phyloP scores from a whole-genome alignment of 2,797 vertebrate species.

The Catostomus latipinnis region DNA sequence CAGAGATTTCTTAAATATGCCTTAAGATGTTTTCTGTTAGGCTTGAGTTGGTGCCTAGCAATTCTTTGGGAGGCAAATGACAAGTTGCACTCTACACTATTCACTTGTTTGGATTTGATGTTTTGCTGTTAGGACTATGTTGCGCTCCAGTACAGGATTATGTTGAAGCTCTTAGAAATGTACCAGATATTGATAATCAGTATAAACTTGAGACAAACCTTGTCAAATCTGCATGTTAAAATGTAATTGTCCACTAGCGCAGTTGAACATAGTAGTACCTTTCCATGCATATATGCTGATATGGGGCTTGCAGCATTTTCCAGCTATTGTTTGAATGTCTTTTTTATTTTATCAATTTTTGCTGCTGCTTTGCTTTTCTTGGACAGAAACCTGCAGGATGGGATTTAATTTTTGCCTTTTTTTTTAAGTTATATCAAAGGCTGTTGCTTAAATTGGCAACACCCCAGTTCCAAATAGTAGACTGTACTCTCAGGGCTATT shows the following conservation, averaged over 20 bases:
- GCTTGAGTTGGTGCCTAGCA: background rate
- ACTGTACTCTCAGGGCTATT: no score
- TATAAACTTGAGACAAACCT: background rate
- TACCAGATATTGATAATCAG: background rate
- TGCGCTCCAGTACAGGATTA: slow-evolving; percentile 4
- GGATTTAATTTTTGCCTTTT: background rate
- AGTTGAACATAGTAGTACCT: background rate
- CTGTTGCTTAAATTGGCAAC: no score
- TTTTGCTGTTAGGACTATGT: background rate
- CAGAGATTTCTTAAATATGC: background rate
- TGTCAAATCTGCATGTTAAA: slow-evolving; percentile 15
- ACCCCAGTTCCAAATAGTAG: no score
- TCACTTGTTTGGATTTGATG: no score
- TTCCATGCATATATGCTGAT: background rate
- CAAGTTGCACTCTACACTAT: background rate
- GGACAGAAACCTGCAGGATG: slow-evolving; percentile 16
- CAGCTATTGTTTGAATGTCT: slow-evolving; percentile 5
- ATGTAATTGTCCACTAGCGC: background rate
- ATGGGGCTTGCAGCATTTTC: slow-evolving; percentile 20
- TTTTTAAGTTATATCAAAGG: slow-evolving; percentile 4
- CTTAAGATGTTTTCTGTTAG: background rate
- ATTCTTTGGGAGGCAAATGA: background rate
- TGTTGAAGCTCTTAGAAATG: slow-evolving; percentile 22
- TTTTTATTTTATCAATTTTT: slow-evolving; percentile 11
- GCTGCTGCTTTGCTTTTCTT: slow-evolving; percentile 46